Conservation (phyloP, 2,888 invertebrate genomes). For the Dendrolimus pini region DNA sequence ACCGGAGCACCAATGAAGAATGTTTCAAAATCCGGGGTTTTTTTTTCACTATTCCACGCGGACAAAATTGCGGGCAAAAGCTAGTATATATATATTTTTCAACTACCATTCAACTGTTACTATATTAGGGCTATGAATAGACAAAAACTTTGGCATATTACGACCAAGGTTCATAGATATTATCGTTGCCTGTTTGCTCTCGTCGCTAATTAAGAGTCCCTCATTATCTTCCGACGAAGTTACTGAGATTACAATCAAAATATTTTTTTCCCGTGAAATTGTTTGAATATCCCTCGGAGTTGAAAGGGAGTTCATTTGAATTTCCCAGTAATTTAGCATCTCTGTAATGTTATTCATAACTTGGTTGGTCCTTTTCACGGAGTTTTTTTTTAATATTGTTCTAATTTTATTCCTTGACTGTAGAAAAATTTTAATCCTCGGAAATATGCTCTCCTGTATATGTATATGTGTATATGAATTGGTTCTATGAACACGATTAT, state of each 20-base stretch:
- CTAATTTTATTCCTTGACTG: not conserved
- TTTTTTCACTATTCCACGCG: no score
- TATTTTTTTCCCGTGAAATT: not conserved
- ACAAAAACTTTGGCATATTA: not conserved
- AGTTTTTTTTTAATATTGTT: not conserved
- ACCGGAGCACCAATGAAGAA: no score
- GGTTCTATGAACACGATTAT: no score
- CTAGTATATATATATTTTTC: no score
- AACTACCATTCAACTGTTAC: no score
- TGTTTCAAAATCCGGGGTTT: no score
- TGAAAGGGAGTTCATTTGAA: not conserved
- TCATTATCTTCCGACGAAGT: constrained; percentile 14
- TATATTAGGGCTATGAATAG: not conserved
- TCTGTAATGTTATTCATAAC: not conserved
- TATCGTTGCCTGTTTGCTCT: constrained; percentile 5
- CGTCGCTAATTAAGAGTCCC: constrained; percentile 13
- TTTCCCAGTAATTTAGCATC: not conserved
- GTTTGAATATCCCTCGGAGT: not conserved
- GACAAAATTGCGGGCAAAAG: no score
- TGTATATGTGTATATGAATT: no score
- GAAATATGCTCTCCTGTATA: no score
- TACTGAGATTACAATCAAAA: constrained; percentile 12
- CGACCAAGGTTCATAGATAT: not conserved
- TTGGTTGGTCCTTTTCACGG: not conserved
- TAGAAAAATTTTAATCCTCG: no score